Percentiles rank a stretch among this genome's conserved stretches.
phyloP scores from a whole-genome alignment of 2,113 vertebrate species.

The Nannospalax galili region DNA sequence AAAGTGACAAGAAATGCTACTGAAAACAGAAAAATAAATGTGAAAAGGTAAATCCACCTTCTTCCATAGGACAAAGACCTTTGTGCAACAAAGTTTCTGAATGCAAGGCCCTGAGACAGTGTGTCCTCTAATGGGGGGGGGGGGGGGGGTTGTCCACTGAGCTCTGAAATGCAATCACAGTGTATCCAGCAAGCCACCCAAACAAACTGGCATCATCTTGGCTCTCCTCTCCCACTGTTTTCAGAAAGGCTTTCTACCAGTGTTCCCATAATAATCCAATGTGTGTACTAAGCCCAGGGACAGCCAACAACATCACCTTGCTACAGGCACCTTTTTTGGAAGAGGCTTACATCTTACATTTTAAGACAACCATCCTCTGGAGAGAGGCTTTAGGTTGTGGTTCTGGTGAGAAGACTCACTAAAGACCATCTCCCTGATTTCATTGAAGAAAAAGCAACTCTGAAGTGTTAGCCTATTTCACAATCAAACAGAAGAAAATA shows the following conservation, averaged over 20 bases:
- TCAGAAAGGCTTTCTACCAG: neutral
- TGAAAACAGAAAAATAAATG: neutral
- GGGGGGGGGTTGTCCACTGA: neutral
- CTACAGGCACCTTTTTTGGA: neutral
- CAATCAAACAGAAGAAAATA: neutral
- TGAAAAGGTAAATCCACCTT: neutral
- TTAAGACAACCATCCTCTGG: neutral
- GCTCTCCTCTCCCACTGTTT: neutral
- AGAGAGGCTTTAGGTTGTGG: neutral
- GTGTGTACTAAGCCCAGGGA: neutral
- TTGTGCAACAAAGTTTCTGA: neutral
- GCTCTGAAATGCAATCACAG: neutral
- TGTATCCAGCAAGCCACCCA: neutral
- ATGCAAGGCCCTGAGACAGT: neutral
- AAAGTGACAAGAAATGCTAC: neutral
- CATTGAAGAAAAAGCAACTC: neutral
- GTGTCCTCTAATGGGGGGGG: no score
- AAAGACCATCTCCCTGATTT: neutral
- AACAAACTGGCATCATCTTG: neutral
- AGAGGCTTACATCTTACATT: no score
- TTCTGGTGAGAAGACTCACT: neutral
- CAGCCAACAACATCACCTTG: neutral
- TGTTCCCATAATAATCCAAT: accelerated
- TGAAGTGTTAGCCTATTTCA: neutral
- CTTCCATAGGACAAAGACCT: neutral